Conservation (phyloP, 2,113 vertebrate genomes). For the Benthochromis sp. region DNA sequence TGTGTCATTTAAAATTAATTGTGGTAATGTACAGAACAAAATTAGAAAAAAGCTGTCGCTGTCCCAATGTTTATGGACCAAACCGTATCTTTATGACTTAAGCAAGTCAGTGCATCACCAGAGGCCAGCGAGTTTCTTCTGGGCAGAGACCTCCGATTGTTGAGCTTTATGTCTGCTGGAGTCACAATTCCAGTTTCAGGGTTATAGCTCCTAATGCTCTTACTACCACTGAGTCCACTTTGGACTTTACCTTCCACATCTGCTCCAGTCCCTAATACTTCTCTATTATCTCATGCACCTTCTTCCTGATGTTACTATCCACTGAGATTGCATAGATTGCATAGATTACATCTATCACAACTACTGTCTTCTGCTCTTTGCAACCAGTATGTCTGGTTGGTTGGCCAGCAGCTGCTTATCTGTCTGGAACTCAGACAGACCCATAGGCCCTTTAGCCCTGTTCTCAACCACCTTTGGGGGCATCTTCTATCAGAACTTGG, state of each 20-base stretch:
- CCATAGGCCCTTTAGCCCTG: background rate
- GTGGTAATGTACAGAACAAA: background rate
- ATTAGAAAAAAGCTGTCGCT: background rate
- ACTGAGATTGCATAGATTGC: background rate
- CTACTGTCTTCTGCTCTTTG: background rate
- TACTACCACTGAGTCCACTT: background rate
- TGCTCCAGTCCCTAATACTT: background rate
- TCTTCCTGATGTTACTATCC: background rate
- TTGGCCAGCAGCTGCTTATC: background rate
- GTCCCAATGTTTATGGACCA: background rate
- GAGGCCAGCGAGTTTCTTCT: background rate
- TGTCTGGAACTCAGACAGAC: background rate
- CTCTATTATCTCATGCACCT: background rate
- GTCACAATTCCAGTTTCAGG: background rate
- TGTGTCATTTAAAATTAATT: background rate
- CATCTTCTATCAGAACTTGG: background rate
- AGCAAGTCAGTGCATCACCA: background rate
- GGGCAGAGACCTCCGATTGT: background rate
- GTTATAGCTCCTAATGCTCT: background rate
- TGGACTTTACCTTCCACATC: background rate
- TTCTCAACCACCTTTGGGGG: background rate
- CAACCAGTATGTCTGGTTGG: background rate
- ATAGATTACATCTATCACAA: background rate
- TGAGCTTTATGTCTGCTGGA: background rate
- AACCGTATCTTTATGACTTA: background rate